Conservation (phyloP, 2,888 invertebrate genomes). For the Amitus sp. region DNA sequence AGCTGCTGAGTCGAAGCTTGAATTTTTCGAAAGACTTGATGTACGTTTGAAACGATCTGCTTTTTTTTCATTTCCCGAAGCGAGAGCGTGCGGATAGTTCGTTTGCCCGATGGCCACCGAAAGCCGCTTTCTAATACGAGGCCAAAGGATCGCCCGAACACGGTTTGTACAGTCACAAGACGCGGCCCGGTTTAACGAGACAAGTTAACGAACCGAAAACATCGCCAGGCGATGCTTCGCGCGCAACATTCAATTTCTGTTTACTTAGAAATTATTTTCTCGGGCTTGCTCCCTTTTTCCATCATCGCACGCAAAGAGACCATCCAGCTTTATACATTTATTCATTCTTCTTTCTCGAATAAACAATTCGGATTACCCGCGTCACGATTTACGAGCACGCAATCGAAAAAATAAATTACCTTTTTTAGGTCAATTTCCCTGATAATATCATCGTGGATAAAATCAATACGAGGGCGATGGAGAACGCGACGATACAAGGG, state of each 20-base stretch:
- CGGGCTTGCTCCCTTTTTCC: neutral
- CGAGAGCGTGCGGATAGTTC: constrained; percentile 57
- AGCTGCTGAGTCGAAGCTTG: constrained; percentile 26
- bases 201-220: constrained; percentile 28
- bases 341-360: constrained; percentile 18
- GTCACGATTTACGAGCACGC: too few species aligned
- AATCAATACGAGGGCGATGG: constrained; percentile 78
- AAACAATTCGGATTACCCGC: constrained; percentile 11
- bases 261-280: constrained; percentile 2
- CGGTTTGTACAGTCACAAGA: constrained; percentile 44
- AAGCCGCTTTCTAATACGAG: constrained; percentile 51
- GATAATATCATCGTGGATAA: constrained; percentile 76
- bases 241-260: neutral
- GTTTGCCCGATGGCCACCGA: constrained; percentile 56
- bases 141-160: constrained; percentile 47
- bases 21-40: constrained; percentile 5
- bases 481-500: constrained; percentile 71
- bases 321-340: neutral
- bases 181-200: constrained; percentile 24
- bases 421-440: constrained; percentile 55
- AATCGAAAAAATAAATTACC: constrained; percentile 22
- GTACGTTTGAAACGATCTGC: neutral
- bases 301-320: neutral
- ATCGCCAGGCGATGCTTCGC: too few species aligned
- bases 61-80: constrained; percentile 40